Base-by-base conservation (phyloP, 2,797 vertebrate species). In the Simalia tracyae region DNA sequence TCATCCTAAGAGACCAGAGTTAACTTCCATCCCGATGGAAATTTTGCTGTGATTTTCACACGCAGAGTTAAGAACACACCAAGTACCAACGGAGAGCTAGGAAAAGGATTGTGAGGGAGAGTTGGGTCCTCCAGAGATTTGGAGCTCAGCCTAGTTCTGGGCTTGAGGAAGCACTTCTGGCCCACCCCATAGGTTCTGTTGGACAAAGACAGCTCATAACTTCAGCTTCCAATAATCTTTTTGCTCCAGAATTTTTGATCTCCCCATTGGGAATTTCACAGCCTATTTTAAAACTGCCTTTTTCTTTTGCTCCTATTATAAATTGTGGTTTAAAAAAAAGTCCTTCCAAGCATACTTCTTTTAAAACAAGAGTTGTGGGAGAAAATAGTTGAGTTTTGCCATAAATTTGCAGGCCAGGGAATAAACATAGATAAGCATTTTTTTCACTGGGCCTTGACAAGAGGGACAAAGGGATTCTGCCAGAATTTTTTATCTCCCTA, bases 251-350 rank as follows among this genome's bases (percentile, higher is more conserved):
- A 63, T 22, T 22, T 91, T 88, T 88, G 72, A 72, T 84, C 54
- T 84, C 54, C 46, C 54, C 36, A 36, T 28, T 88, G 76, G 86
- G 84, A 92, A 90, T 15, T 11, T 61, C 22, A 60, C 11, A 42
- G 61, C 6, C 63, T 93, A 63, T 68, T 93, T 89, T 76, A 63
- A 76, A 90, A 87, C 42, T 59, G 19, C 68, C 63, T 89, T 42
- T 85, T 89, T 60, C 60, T 63, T 19, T 36, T 24, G 59, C 11
- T 42, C 54, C 46, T 31, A 36, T 36, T 85, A 17, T 72, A 91
- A 93, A 66, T 87, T 85, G 89, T 88, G 86, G 56, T 68, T 42
- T 3, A 42, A 84, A 64, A 87, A 88, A 81, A 46, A 54, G 50
- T 68, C 56, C n/a, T 61, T 31, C 46, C 36, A 89, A 63, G 56